These are phyloP conservation scores for Galleria mellonella DNA, from an alignment of 1,140 invertebrate species.

Conservation along the genomic window DNA sequence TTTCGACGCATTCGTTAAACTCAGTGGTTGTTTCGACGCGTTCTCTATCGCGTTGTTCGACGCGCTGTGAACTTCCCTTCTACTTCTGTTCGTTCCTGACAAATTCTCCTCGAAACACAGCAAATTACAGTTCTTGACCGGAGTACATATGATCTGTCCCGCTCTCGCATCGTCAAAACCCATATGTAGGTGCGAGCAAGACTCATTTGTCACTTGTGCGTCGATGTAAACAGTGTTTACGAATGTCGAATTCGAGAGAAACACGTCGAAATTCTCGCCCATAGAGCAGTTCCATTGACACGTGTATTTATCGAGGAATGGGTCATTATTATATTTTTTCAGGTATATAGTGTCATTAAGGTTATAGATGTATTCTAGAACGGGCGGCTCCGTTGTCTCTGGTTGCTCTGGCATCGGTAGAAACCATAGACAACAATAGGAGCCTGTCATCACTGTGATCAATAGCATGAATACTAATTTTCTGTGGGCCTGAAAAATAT, in stretches of 20 bases:
- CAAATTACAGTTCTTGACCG: constrained; percentile 39
- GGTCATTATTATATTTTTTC: constrained; percentile 22
- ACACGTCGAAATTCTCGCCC: constrained; percentile 32
- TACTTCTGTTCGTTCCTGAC: constrained; percentile 17
- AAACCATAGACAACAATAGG: constrained; percentile 79
- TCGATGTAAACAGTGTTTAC: constrained; percentile 46
- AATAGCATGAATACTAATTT: constrained; percentile 82
- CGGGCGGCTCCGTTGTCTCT: constrained; percentile 13
- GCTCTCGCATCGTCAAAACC: constrained; percentile 28
- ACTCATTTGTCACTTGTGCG: constrained; percentile 24
- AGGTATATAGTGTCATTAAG: constrained; percentile 52
- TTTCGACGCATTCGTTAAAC: not conserved
- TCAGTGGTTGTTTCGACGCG: not conserved
- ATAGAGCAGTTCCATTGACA: constrained; percentile 54
- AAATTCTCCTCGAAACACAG: constrained; percentile 40
- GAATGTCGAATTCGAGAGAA: constrained; percentile 40
- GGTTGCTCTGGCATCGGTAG: constrained; percentile 70
- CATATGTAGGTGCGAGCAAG: constrained; percentile 53
- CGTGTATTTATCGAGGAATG: constrained; percentile 35
- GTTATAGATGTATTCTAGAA: constrained; percentile 38
- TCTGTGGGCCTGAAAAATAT: not conserved
- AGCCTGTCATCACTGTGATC: constrained; percentile 77
- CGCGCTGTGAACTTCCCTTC: constrained; percentile 10
- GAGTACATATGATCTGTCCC: constrained; percentile 36
- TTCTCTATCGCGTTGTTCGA: not conserved